Evolutionary conservation across 2,113 vertebrate species (phyloP).

Genomic region (Rallus limicola): DNA sequence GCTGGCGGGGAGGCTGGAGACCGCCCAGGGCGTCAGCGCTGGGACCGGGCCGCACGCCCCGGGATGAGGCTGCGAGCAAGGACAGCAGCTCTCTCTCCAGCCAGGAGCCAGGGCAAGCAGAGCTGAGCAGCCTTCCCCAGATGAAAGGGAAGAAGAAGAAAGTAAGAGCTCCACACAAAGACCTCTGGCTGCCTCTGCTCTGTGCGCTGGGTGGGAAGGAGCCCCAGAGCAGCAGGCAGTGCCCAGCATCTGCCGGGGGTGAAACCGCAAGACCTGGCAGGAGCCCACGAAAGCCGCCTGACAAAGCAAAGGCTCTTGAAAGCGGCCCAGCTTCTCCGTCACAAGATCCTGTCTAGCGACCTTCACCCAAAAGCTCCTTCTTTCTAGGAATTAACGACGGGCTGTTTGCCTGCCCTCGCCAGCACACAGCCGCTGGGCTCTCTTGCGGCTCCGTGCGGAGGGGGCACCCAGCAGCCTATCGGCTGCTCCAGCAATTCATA

Average conservation of each 20-base stretch:
- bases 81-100: background rate
- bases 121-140: background rate
- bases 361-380: background rate
- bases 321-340: background rate
- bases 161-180: accelerated
- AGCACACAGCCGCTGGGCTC: background rate
- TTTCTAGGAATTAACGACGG: slow-evolving; percentile 26
- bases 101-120: accelerated
- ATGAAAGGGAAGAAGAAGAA: background rate
- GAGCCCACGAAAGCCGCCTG: background rate
- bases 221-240: background rate
- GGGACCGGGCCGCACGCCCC: accelerated
- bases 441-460: background rate
- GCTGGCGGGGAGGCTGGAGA: accelerated
- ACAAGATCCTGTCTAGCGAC: background rate
- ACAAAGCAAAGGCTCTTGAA: background rate
- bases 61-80: background rate
- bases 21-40: background rate
- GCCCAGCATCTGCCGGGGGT: too few species aligned
- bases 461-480: background rate
- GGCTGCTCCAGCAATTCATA: slow-evolving; percentile 19
- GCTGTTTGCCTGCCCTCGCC: background rate
- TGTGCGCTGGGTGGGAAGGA: accelerated
- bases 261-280: background rate
- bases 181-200: background rate